Base-by-base conservation (phyloP, 2,113 vertebrate genomes). In the Garra rufa region DNA sequence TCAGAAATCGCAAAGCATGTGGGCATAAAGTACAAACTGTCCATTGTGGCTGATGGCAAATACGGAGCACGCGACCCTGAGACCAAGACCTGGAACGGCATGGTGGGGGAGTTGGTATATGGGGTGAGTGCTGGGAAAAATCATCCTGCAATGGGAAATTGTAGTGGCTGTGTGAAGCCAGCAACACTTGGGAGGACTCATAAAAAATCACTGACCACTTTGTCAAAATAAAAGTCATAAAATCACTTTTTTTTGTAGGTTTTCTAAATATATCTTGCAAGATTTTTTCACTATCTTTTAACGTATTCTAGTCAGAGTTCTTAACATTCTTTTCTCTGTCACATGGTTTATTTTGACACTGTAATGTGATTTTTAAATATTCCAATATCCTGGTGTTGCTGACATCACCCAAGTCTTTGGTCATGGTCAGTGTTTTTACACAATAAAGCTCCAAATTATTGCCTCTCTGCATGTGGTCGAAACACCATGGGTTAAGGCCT, bases 51-150 rank as follows among this genome's bases (percentile, higher is more conserved):
- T 19, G 98, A 99, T 65, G 97, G 97, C 55, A 99, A 99, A 94
- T 99, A 99, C 14, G 98, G 98, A 81, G 98, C 97, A 92, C 94
- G 97, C 91, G 97, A 99, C 92, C 96, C 97, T 17, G 98, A 99
- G 91, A 99, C 97, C 93, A 99, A 97, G 92, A 99, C 98, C 91
- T 99, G 98, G 98, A 99, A 99, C 90, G 98, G 98, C 95, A 99
- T 99, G 97, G 98, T 99, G 95, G 98, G 98, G 91, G 98, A 99
- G 93, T 96, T 99, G 91, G 97, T 99, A 83, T 99, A 99, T 91
- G 98, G 98, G 95, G 98, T 99, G 94, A 98, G 97, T 97, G 86
- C n/a, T 74, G 21, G 28, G 30, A 76, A 76, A n/a, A 52, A 55
- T 21, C 1, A 11, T 41, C 67, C 19, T 21, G 17, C 34, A 69